phyloP scores from a whole-genome alignment of 2,113 vertebrate genomes.

The Saguinus imperator region DNA sequence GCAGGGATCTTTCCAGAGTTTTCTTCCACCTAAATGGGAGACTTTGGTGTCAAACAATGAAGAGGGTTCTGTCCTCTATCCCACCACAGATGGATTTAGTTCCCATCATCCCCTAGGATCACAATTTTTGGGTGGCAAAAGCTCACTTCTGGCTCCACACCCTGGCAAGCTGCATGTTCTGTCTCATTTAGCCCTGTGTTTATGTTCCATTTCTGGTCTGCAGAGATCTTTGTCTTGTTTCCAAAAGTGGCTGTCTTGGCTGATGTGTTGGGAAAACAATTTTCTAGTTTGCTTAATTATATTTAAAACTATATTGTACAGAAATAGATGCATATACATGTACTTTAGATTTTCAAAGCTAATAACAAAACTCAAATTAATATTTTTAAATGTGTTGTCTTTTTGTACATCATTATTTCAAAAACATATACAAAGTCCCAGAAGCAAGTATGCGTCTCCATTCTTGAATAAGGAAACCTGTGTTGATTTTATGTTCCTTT shows the following conservation, averaged over 20 bases:
- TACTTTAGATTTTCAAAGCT: background rate
- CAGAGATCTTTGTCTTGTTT: background rate
- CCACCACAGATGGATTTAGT: background rate
- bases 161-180: background rate
- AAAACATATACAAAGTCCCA: background rate
- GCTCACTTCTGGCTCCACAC: background rate
- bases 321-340: background rate
- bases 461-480: background rate
- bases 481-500: background rate
- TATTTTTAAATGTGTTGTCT: constrained; percentile 1
- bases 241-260: background rate
- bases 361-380: background rate
- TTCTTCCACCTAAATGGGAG: background rate
- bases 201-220: background rate
- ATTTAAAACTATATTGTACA: background rate
- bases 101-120: background rate
- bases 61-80: background rate
- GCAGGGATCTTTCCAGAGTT: background rate
- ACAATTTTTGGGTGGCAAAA: background rate
- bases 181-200: background rate
- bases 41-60: background rate
- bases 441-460: background rate
- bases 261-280: background rate
- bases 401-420: background rate
- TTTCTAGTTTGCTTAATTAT: background rate